Percentiles rank a stretch among this genome's conserved stretches.
Evolutionary conservation across 2,888 invertebrate genomes (phyloP).

Genomic region (Spatulosminthurus flaviceps): DNA sequence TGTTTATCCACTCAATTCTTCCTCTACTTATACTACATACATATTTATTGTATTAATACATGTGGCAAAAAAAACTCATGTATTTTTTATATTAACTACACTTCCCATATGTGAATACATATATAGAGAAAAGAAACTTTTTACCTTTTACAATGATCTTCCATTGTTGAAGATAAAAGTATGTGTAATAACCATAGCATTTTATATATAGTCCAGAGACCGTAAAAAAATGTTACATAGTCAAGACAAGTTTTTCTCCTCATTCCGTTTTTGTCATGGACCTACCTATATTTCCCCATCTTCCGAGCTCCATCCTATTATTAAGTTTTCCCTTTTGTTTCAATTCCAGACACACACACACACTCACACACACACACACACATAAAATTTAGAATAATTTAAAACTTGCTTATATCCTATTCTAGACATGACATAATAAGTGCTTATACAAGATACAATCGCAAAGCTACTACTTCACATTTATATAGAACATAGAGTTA

Average conservation of each 20-base stretch:
- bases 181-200: background rate
- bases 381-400: too few relatives aligned
- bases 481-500: too few relatives aligned
- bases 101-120: too few relatives aligned
- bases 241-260: background rate
- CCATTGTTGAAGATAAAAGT: background rate
- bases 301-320: background rate
- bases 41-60: background rate
- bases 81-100: too few relatives aligned
- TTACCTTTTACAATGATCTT: background rate
- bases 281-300: background rate
- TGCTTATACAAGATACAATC: too few relatives aligned
- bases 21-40: background rate
- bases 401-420: too few relatives aligned
- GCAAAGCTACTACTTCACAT: too few relatives aligned
- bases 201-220: background rate
- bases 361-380: too few relatives aligned
- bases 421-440: too few relatives aligned
- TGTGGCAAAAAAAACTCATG: too few relatives aligned
- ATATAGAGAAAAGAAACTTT: too few relatives aligned
- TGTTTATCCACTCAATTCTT: background rate
- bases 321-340: constrained; percentile 10
- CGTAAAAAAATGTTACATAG: background rate
- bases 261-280: constrained; percentile 1
- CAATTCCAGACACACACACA: too few relatives aligned